These are phyloP conservation scores for Sarcophilus harrisii DNA, from an alignment of 2,797 vertebrate genomes.

Conservation along the genomic window DNA sequence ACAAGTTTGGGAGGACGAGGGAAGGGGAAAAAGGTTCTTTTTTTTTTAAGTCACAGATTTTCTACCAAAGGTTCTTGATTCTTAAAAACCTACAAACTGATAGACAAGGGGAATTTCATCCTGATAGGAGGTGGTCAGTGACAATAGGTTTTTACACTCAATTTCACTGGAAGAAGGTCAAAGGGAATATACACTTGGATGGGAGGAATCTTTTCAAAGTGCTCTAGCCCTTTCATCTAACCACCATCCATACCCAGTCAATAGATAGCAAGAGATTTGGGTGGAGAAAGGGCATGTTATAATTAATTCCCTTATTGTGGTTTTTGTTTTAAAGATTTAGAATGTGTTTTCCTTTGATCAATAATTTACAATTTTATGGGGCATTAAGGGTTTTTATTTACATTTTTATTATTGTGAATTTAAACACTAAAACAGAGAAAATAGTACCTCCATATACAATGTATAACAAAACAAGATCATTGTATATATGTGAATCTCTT, in stretches of 20 bases:
- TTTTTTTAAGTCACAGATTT: not conserved
- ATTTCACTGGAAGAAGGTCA: not conserved
- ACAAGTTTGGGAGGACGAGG: not conserved
- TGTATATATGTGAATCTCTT: not conserved
- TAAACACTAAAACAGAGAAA: not conserved
- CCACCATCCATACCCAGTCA: not conserved
- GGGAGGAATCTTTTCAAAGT: not conserved
- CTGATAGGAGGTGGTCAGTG: not conserved
- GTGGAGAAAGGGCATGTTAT: not conserved
- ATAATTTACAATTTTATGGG: not conserved
- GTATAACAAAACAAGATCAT: not conserved
- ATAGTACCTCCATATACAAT: not conserved
- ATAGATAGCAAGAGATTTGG: not conserved
- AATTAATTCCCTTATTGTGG: not conserved
- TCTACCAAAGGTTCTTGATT: not conserved
- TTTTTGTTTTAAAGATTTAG: not conserved
- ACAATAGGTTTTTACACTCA: not conserved
- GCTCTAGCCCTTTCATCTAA: not conserved
- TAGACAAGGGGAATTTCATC: not conserved
- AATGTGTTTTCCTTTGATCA: not conserved
- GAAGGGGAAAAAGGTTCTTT: not conserved
- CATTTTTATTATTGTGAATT: not conserved
- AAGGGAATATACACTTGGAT: not conserved
- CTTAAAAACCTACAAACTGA: not conserved
- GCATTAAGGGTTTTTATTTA: not conserved